Percentiles rank a stretch among this genome's conserved stretches.
Evolutionary conservation across 1,140 invertebrate species (phyloP).

Genomic region (Latrodectus geometricus): DNA sequence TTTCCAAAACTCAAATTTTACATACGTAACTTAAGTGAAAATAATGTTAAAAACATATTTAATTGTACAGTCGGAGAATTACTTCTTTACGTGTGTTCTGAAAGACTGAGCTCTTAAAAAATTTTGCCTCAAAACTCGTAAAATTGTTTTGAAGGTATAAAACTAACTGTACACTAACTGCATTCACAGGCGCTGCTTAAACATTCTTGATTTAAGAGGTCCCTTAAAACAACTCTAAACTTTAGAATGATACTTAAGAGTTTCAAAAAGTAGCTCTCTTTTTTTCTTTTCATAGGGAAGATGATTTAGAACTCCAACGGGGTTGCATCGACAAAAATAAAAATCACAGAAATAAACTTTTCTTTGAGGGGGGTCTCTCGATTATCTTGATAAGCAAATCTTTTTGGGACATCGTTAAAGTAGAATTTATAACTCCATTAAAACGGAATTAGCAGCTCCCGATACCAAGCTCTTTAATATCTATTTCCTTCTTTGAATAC

Average conservation of each 20-base stretch:
- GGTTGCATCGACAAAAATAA: conserved; percentile 37
- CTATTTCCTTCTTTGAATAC: conserved; percentile 54
- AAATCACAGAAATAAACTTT: conserved; percentile 9
- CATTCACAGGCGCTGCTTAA: not conserved
- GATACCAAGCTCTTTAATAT: conserved; percentile 47
- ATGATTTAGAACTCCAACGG: conserved; percentile 35
- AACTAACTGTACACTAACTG: too few relatives aligned
- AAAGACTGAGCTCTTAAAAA: too few relatives aligned
- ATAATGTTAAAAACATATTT: too few relatives aligned
- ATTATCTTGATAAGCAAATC: conserved; percentile 55
- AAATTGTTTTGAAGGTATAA: too few relatives aligned
- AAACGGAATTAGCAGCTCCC: conserved; percentile 54
- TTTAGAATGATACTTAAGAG: conserved; percentile 28
- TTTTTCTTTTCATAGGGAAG: conserved; percentile 21
- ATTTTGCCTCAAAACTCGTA: too few relatives aligned
- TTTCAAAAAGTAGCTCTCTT: not conserved
- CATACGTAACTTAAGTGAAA: too few relatives aligned
- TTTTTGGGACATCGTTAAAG: conserved; percentile 60
- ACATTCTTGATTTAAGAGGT: conserved; percentile 1
- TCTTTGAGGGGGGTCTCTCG: not conserved
- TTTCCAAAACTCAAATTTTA: too few relatives aligned
- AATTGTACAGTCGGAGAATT: too few relatives aligned
- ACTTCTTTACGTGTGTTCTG: too few relatives aligned
- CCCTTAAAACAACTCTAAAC: conserved; percentile 9
- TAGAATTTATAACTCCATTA: conserved; percentile 61